A percentile compares a stretch with the other conserved stretches of the same genome.
These are phyloP conservation scores for Cochlearius cochlearius DNA, from an alignment of 2,113 vertebrate genomes.

Conservation along the genomic window DNA sequence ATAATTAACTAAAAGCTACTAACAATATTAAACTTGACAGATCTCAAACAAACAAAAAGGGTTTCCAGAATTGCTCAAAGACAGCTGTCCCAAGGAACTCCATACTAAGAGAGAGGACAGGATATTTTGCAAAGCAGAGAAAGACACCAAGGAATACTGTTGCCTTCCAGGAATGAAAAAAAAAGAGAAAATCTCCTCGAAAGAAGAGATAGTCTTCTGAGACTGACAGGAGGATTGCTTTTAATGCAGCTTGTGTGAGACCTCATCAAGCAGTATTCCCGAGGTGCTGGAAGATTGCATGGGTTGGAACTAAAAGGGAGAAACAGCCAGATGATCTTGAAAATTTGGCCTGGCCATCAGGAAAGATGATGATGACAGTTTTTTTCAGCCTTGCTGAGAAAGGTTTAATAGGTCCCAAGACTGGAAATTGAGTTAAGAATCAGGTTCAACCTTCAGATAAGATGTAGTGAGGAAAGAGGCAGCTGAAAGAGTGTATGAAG, in stretches of 20 bases:
- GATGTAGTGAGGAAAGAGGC: neutral
- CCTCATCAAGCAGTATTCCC: neutral
- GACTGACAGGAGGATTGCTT: neutral
- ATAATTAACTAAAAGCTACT: neutral
- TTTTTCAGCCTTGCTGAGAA: neutral
- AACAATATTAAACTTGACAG: neutral
- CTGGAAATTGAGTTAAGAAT: neutral
- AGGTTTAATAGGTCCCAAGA: neutral
- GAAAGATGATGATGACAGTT: neutral
- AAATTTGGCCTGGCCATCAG: neutral
- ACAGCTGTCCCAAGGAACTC: neutral
- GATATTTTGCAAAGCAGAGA: neutral
- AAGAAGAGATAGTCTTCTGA: too few species aligned
- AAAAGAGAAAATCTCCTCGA: neutral
- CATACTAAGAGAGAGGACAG: neutral
- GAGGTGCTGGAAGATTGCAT: neutral
- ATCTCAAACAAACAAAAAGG: neutral
- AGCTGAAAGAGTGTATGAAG: neutral
- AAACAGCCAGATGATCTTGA: neutral
- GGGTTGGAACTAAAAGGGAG: neutral
- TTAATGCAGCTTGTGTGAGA: neutral
- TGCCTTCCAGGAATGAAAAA: neutral
- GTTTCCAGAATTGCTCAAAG: neutral
- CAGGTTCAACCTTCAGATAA: neutral
- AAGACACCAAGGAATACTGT: neutral